Evolutionary conservation across 2,113 vertebrate genomes (phyloP).

Genomic region (Scartelaos histophorus): DNA sequence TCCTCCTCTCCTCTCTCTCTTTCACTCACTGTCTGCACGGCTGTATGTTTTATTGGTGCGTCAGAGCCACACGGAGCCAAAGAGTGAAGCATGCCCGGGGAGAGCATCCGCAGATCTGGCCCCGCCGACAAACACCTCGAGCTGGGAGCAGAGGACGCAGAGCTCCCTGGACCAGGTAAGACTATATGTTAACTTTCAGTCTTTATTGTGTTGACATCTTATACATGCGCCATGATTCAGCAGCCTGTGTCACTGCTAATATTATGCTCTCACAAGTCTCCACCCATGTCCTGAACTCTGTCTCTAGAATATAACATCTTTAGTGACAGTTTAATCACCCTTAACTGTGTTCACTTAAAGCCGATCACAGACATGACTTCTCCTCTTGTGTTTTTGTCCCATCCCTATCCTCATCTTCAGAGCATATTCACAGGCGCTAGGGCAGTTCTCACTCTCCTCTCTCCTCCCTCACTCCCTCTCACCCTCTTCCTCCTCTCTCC

Average conservation of each 20-base stretch:
- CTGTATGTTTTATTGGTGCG: conserved; percentile 70
- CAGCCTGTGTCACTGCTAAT: conserved; percentile 15
- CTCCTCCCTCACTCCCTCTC: conserved; percentile 55
- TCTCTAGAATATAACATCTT: conserved; percentile 1
- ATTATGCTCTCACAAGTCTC: conserved; percentile 22
- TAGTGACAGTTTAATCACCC: too few species aligned
- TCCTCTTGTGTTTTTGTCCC: conserved; percentile 23
- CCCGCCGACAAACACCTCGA: conserved; percentile 68
- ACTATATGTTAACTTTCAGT: conserved; percentile 19
- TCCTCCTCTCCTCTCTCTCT: conserved; percentile 43
- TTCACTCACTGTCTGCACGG: conserved; percentile 46
- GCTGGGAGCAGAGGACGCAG: conserved; percentile 65
- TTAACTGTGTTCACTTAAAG: neutral
- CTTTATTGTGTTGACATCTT: conserved; percentile 23
- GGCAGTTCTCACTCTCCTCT: conserved; percentile 44
- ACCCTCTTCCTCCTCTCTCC: conserved; percentile 62
- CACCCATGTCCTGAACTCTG: conserved; percentile 12
- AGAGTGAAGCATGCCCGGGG: conserved; percentile 78
- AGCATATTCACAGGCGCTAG: conserved; percentile 24
- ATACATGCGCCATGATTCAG: conserved; percentile 35
- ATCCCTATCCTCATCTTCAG: conserved; percentile 38
- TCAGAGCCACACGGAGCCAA: conserved; percentile 65
- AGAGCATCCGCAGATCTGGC: conserved; percentile 71
- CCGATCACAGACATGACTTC: conserved; percentile 11
- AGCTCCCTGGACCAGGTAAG: conserved; percentile 80